These are phyloP conservation scores for Eulemur rufifrons DNA, from an alignment of 2,113 vertebrate species.

Conservation along the genomic window DNA sequence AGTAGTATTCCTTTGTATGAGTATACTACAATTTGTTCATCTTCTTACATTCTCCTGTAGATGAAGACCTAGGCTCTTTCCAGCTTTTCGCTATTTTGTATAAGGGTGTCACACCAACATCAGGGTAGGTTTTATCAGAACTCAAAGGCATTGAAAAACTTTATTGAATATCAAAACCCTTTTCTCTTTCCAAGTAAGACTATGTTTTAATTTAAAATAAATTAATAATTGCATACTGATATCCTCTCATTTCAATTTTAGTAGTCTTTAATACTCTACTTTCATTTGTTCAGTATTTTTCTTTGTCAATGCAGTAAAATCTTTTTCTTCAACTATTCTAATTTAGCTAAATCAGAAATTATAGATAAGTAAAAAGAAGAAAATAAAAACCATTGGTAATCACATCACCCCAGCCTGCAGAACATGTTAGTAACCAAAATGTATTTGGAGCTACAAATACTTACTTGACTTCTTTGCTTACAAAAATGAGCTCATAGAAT, in stretches of 20 bases:
- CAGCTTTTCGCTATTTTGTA: neutral
- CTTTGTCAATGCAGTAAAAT: neutral
- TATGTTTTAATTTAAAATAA: slow-evolving; percentile 40
- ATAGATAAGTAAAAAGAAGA: neutral
- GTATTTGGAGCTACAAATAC: slow-evolving; percentile 20
- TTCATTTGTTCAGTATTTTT: slow-evolving; percentile 1
- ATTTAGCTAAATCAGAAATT: slow-evolving; percentile 2
- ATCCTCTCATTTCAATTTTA: neutral
- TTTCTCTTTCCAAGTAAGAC: slow-evolving; percentile 32
- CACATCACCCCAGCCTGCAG: neutral
- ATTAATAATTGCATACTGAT: neutral
- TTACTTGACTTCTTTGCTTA: neutral
- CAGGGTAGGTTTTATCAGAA: neutral
- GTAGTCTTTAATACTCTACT: neutral
- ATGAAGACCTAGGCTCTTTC: neutral
- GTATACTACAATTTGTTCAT: neutral
- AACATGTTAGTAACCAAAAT: neutral
- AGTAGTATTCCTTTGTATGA: neutral
- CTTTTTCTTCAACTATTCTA: neutral
- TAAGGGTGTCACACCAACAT: neutral
- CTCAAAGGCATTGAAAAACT: neutral
- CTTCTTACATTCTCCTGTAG: neutral
- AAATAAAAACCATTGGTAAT: neutral
- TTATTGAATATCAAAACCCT: neutral
- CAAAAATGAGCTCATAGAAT: neutral